Conservation (phyloP, 2,888 invertebrate genomes). For the Seira musarum region DNA sequence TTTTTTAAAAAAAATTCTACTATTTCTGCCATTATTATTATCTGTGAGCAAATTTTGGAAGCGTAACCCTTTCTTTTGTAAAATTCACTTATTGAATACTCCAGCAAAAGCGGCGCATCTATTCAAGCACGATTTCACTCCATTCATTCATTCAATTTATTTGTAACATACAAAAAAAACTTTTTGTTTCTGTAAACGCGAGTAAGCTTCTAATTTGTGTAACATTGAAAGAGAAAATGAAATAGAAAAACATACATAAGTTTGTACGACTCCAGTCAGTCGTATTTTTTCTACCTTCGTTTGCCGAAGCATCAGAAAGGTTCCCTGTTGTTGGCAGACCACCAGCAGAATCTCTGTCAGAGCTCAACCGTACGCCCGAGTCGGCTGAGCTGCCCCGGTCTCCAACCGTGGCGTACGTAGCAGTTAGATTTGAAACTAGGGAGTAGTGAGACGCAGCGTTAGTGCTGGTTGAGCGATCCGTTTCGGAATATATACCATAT, state of each 20-base stretch:
- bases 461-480: constrained; percentile 75
- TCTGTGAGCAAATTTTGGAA: no score
- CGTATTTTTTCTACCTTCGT: constrained; percentile 76
- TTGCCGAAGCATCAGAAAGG: constrained; percentile 83
- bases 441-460: constrained; percentile 69
- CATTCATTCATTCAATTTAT: constrained; percentile 27
- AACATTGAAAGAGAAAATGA: background rate
- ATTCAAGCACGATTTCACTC: background rate
- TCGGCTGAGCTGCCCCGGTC: constrained; percentile 78
- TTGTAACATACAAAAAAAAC: constrained; percentile 27
- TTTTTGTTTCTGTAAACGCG: constrained; percentile 6
- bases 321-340: constrained; percentile 76
- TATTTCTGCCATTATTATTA: no score
- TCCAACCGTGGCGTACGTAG: constrained; percentile 68
- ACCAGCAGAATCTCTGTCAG: constrained; percentile 82
- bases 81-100: no score
- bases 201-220: constrained; percentile 27
- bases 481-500: constrained; percentile 86
- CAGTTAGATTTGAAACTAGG: constrained; percentile 69
- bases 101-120: background rate
- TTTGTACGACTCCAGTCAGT: background rate
- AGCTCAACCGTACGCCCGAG: constrained; percentile 87
- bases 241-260: constrained; percentile 19
- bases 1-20: no score
- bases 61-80: no score